A percentile compares a stretch with the other conserved stretches of the same genome.
These are phyloP conservation scores for Tachypleus tridentatus DNA, from an alignment of 1,140 invertebrate species.

Conservation along the genomic window DNA sequence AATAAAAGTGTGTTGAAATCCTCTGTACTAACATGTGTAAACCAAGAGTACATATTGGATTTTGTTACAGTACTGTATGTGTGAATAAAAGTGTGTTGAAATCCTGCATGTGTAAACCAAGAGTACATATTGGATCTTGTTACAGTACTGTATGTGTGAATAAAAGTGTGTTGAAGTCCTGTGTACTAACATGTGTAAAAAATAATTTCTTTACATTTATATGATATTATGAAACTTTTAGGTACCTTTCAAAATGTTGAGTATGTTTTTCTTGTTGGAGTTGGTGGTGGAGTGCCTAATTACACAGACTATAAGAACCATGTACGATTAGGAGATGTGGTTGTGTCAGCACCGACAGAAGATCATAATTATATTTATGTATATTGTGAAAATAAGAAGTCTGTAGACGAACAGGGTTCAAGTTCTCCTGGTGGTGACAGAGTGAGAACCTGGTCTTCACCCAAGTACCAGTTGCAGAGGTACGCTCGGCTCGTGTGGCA, in stretches of 20 bases:
- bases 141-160: no score
- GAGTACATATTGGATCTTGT: no score
- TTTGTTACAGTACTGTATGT: no score
- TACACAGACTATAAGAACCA: conserved; percentile 92
- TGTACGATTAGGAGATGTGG: conserved; percentile 89
- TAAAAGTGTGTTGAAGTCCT: no score
- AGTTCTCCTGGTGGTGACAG: not conserved
- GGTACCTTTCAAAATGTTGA: conserved; percentile 79
- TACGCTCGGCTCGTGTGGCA: conserved; percentile 8
- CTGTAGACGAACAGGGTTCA: conserved; percentile 7
- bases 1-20: no score
- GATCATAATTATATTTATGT: conserved; percentile 24
- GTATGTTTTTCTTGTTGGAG: conserved; percentile 91
- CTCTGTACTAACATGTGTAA: no score
- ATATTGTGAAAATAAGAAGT: conserved; percentile 20
- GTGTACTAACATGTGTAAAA: no score
- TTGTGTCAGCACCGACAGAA: conserved; percentile 60
- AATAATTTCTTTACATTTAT: no score
- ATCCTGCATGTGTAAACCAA: no score
- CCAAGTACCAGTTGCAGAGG: conserved; percentile 48
- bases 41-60: no score
- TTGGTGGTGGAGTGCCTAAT: conserved; percentile 94
- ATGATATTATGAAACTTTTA: conserved; percentile 27
- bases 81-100: no score
- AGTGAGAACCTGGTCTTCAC: conserved; percentile 67